Percentiles rank a stretch among this genome's conserved stretches.
Evolutionary conservation across 2,888 invertebrate genomes (phyloP).

Genomic region (Listrodromus nycthemerus): DNA sequence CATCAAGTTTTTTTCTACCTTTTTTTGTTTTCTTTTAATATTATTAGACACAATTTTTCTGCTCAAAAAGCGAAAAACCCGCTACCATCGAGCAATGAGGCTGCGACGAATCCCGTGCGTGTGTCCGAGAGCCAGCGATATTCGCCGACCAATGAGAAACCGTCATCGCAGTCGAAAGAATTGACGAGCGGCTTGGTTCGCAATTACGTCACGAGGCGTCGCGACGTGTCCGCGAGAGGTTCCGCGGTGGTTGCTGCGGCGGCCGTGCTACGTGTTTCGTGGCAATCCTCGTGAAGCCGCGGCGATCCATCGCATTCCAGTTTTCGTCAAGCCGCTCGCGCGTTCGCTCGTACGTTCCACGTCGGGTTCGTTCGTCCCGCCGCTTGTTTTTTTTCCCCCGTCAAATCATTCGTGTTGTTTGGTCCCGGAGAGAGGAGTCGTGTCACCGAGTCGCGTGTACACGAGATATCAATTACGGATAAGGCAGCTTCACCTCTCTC

Average conservation of each 20-base stretch:
- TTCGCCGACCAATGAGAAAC: slow-evolving; percentile 28
- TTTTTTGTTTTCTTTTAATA: neutral
- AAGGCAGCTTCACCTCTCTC: slow-evolving; percentile 8
- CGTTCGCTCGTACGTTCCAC: slow-evolving; percentile 78
- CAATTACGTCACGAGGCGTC: neutral
- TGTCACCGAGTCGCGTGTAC: slow-evolving; percentile 33
- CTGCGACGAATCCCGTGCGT: neutral
- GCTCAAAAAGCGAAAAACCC: neutral
- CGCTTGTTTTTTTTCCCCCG: slow-evolving; percentile 77
- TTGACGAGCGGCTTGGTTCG: slow-evolving; percentile 6
- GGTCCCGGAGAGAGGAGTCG: slow-evolving; percentile 32
- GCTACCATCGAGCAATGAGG: neutral
- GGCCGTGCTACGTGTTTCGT: slow-evolving; percentile 53
- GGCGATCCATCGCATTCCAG: slow-evolving; percentile 72
- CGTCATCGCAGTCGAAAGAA: neutral
- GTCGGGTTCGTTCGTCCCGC: slow-evolving; percentile 76
- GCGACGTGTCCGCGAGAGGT: slow-evolving; percentile 14
- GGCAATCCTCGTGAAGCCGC: slow-evolving; percentile 62
- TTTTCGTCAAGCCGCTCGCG: slow-evolving; percentile 81
- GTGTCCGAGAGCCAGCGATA: neutral
- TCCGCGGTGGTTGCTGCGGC: neutral
- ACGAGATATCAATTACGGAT: slow-evolving; percentile 48
- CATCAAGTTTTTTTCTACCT: neutral
- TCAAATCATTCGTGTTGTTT: slow-evolving; percentile 70
- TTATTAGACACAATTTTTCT: neutral